Evolutionary conservation across 2,888 invertebrate genomes (phyloP), one percentile per base, ranked within the genome.

Genomic region (Coelopa pilipes): DNA sequence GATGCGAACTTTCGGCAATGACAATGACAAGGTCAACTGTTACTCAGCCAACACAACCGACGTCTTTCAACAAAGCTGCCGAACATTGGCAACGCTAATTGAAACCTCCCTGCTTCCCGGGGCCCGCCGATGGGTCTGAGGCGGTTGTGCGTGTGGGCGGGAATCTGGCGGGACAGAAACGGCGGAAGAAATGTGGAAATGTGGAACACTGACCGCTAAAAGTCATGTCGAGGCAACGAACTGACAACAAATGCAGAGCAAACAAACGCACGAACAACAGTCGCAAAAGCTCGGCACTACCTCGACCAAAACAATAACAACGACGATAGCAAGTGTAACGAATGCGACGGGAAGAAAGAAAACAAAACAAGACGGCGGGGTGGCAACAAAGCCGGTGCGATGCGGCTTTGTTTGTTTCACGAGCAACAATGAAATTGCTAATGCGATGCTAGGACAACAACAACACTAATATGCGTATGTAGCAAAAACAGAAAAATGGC

Each of bases 181-280:
- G 11, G 11, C 17, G n/a, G 21, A 10, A 5, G 11, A 59, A 59
- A 9, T 59, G 17, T 1, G 19, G 19, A 62, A n/a, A 62, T 45
- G 57, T 57, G 17, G 69, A 45, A 69, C 57, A 57, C 46, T 57
- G 55, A 57, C 69, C 69, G 55, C 57, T 57, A 69, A 69, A 69
- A 57, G 69, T 57, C 55, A 17, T 11, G 21, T 53, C 46, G 24
- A 19, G 46, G 55, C 69, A 69, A 69, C 46, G 69, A 57, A 69
- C 69, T 10, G 67, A n/a, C 34, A 17, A 57, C 45, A 69, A 69
- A 69, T 57, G 45, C 1, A 57, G 46, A 55, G 57, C 21, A 59
- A 59, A 59, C 19, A 24, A 59, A 59, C 19, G 57, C 4, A 53
- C 53, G 53, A 53, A 59, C 57, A 24, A 24, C 57, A 21, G 13